phyloP scores from a whole-genome alignment of 2,113 vertebrate genomes.

The Falcunculus frontatus region DNA sequence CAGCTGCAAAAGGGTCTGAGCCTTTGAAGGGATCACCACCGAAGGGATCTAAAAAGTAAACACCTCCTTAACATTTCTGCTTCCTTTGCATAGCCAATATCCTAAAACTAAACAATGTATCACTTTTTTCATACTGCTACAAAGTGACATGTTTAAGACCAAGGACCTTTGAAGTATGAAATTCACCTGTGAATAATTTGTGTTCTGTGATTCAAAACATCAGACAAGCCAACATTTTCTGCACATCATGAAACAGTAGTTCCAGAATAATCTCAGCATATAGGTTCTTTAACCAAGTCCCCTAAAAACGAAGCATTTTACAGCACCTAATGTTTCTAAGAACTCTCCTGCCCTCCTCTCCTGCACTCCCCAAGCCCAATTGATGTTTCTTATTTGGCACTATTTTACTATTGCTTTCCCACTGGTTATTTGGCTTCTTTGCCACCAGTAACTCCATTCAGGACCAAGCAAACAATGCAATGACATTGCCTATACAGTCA shows the following conservation, averaged over 20 bases:
- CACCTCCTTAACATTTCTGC: not conserved
- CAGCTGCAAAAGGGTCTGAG: conserved; percentile 93
- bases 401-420: not conserved
- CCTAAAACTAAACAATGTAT: not conserved
- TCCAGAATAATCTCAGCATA: not conserved
- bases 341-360: not conserved
- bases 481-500: not conserved
- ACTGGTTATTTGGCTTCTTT: not conserved
- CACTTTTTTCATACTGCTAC: not conserved
- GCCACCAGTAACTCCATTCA: not conserved
- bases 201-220: not conserved
- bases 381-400: not conserved
- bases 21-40: conserved; percentile 96
- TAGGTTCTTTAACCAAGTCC: not conserved
- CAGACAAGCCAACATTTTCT: not conserved
- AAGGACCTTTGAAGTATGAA: not conserved
- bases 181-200: not conserved
- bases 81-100: not conserved
- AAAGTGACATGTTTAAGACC: not conserved
- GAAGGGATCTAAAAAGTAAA: conserved; percentile 83
- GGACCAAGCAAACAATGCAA: not conserved
- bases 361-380: not conserved
- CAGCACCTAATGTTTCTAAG: not conserved
- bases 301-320: not conserved
- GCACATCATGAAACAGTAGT: not conserved